A percentile compares a stretch with the other conserved stretches of the same genome.
These are phyloP conservation scores for Diadophis punctatus DNA, from an alignment of 2,113 vertebrate species.

Conservation along the genomic window DNA sequence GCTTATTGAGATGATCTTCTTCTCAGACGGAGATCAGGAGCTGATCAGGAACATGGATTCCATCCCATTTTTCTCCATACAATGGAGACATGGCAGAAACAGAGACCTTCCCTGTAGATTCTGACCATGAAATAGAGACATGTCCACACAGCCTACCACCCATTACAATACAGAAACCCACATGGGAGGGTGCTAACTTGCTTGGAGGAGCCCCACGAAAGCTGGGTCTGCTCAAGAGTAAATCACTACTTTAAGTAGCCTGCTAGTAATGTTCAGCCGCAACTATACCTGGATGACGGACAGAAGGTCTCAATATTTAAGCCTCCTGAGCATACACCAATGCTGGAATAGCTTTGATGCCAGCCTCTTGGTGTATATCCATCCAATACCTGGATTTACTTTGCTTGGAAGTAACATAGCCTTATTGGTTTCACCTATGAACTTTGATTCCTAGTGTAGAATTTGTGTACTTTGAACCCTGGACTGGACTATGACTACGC, in stretches of 20 bases:
- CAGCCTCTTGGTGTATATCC: neutral
- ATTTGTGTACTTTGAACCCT: neutral
- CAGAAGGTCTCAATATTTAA: neutral
- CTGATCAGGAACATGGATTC: neutral
- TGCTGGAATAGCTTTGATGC: neutral
- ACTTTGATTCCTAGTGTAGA: neutral
- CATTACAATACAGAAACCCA: neutral
- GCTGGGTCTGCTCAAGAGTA: neutral
- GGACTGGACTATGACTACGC: neutral
- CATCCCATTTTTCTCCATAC: too few relatives aligned
- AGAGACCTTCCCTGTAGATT: neutral
- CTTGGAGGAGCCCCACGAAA: neutral
- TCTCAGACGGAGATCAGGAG: neutral
- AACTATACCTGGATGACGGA: neutral
- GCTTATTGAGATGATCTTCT: neutral
- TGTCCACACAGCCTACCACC: neutral
- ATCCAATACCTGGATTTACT: neutral
- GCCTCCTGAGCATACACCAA: neutral
- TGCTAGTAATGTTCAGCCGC: neutral
- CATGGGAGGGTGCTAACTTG: neutral
- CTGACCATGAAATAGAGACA: neutral
- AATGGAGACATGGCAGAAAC: neutral
- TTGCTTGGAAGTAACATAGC: neutral
- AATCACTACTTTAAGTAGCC: neutral
- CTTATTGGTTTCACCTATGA: neutral